These are phyloP conservation scores for Cryptotis parvus DNA, from an alignment of 2,113 vertebrate species.

Conservation along the genomic window DNA sequence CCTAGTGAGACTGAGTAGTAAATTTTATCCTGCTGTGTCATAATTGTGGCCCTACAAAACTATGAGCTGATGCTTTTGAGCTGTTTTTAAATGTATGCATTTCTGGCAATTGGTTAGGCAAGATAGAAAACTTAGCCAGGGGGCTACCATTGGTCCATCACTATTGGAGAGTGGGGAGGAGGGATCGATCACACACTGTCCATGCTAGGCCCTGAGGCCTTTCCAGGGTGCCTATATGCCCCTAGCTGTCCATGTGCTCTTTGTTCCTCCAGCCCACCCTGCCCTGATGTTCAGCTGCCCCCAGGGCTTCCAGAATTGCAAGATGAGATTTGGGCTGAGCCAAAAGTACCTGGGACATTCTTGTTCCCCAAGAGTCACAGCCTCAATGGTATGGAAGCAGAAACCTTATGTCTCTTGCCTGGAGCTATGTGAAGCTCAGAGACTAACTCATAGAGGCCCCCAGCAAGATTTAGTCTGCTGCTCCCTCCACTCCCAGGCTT, in stretches of 20 bases:
- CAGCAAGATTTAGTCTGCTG: not conserved
- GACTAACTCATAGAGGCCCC: not conserved
- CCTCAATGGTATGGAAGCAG: not conserved
- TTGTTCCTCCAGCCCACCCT: slow-evolving; percentile 2
- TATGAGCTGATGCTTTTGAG: not conserved
- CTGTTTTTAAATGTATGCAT: not conserved
- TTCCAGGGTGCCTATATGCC: not conserved
- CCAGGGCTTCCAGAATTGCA: not conserved
- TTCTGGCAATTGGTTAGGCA: not conserved
- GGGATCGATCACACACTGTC: not conserved
- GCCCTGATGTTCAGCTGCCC: slow-evolving; percentile 10
- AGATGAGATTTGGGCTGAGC: not conserved
- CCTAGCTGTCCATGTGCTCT: slow-evolving; percentile 29
- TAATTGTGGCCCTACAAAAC: not conserved
- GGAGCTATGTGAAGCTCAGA: not conserved
- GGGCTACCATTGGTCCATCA: not conserved
- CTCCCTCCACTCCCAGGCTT: not conserved
- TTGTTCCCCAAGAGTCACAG: slow-evolving; percentile 36
- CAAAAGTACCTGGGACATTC: slow-evolving; percentile 13
- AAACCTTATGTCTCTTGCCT: slow-evolving; percentile 13
- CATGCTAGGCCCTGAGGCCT: not conserved
- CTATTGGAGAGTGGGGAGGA: not conserved
- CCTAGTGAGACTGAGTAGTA: not conserved
- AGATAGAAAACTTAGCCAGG: not conserved
- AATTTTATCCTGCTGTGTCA: not conserved